These are phyloP conservation scores for Lepilemur ruficaudatus DNA, from an alignment of 2,797 vertebrate species.

Conservation along the genomic window DNA sequence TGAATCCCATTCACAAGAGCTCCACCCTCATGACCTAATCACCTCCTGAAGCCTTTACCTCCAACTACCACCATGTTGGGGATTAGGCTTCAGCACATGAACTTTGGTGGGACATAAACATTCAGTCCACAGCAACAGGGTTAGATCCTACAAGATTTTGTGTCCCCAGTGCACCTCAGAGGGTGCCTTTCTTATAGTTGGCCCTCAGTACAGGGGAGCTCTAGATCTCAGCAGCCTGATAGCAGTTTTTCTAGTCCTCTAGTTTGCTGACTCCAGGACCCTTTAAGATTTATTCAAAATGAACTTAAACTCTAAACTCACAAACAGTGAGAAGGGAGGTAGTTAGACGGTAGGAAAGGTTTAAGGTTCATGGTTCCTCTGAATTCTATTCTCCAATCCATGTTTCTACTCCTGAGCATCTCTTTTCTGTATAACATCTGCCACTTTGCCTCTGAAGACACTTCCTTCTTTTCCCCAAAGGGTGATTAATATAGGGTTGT, in stretches of 20 bases:
- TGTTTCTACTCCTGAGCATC: neutral
- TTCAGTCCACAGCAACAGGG: neutral
- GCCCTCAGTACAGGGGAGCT: neutral
- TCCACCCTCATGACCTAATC: neutral
- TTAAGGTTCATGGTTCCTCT: neutral
- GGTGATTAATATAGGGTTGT: neutral
- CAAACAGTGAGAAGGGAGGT: neutral
- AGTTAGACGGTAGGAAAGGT: neutral
- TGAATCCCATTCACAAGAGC: no score
- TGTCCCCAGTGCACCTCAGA: neutral
- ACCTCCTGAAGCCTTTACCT: neutral
- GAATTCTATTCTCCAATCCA: neutral
- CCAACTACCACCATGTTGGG: neutral
- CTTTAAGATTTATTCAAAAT: neutral
- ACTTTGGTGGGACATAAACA: neutral
- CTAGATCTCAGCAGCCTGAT: neutral
- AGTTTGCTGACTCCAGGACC: neutral
- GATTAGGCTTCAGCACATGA: neutral
- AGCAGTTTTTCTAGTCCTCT: neutral
- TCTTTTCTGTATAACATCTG: neutral
- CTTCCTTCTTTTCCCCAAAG: neutral
- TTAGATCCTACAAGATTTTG: neutral
- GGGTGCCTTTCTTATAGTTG: neutral
- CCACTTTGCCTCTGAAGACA: neutral
- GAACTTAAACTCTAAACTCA: neutral